Conservation (phyloP, 2,797 vertebrate genomes). For the Hozukius guyotensis region DNA sequence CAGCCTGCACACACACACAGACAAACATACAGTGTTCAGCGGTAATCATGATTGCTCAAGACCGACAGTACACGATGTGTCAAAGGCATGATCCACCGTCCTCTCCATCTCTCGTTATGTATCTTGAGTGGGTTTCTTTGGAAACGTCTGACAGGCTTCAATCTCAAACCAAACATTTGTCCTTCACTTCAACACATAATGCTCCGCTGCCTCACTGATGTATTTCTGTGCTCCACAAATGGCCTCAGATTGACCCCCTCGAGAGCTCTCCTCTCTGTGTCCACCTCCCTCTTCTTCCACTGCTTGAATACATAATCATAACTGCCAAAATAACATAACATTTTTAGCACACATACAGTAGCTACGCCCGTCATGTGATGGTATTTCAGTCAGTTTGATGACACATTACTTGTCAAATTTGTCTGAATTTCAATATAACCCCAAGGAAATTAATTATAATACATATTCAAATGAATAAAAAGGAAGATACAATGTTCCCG, state of each 20-base stretch:
- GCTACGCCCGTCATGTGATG: background rate
- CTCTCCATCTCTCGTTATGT: background rate
- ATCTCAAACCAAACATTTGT: constrained; percentile 19
- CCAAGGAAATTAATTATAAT: constrained; percentile 43
- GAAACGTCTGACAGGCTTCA: background rate
- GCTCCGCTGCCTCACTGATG: background rate
- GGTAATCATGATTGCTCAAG: background rate
- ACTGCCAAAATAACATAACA: background rate
- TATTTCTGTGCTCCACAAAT: background rate
- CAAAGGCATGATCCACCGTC: background rate
- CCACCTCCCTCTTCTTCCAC: background rate
- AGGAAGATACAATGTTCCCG: constrained; percentile 17
- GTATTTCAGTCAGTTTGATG: background rate
- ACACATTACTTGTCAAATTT: constrained; percentile 5
- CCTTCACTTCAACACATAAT: background rate
- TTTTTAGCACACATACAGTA: background rate
- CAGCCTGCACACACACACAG: background rate
- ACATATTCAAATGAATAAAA: constrained; percentile 46
- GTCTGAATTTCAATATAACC: constrained; percentile 28
- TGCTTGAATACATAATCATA: background rate
- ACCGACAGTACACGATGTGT: background rate
- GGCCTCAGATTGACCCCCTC: background rate
- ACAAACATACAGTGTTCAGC: background rate
- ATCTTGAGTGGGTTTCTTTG: background rate
- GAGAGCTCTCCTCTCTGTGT: background rate